Conservation (phyloP, 2,888 invertebrate genomes). For the Phyllotreta cruciferae region DNA sequence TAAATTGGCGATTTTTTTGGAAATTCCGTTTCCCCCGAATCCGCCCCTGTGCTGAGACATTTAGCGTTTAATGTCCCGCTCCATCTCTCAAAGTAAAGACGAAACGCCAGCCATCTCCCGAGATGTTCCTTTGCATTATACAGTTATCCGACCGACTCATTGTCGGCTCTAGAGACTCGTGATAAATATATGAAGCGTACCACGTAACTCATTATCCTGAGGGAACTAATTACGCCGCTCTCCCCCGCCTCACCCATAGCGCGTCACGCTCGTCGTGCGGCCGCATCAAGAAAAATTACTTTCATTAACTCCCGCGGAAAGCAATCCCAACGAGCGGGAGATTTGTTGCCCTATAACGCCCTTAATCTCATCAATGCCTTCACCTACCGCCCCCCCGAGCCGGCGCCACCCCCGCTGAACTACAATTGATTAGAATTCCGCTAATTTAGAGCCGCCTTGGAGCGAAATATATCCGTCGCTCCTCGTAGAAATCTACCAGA, state of each 20-base stretch:
- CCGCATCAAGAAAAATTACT: slow-evolving; percentile 29
- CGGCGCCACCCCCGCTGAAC: too few relatives aligned
- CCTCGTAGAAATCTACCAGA: too few relatives aligned
- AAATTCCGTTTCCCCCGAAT: background rate
- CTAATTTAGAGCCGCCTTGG: too few relatives aligned
- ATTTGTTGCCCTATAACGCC: slow-evolving; percentile 20
- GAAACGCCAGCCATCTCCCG: slow-evolving; percentile 36
- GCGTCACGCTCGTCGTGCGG: background rate
- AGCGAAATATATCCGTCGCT: too few relatives aligned
- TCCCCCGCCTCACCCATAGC: slow-evolving; percentile 20
- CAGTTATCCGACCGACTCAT: slow-evolving; percentile 51
- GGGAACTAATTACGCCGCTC: slow-evolving; percentile 51
- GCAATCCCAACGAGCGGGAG: slow-evolving; percentile 15
- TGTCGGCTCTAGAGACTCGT: slow-evolving; percentile 54
- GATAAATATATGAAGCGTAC: slow-evolving; percentile 55
- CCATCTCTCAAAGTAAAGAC: slow-evolving; percentile 33
- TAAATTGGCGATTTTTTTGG: too few relatives aligned
- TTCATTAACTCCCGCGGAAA: slow-evolving; percentile 22
- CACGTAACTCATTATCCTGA: slow-evolving; percentile 56
- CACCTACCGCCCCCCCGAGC: too few relatives aligned
- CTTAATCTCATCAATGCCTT: slow-evolving; percentile 23
- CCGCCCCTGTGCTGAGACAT: slow-evolving; percentile 9
- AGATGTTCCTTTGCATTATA: slow-evolving; percentile 47
- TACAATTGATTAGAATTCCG: too few relatives aligned
- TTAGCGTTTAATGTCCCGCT: slow-evolving; percentile 15